Base-by-base conservation (phyloP, 2,113 vertebrate genomes). In the Pteronura brasiliensis region DNA sequence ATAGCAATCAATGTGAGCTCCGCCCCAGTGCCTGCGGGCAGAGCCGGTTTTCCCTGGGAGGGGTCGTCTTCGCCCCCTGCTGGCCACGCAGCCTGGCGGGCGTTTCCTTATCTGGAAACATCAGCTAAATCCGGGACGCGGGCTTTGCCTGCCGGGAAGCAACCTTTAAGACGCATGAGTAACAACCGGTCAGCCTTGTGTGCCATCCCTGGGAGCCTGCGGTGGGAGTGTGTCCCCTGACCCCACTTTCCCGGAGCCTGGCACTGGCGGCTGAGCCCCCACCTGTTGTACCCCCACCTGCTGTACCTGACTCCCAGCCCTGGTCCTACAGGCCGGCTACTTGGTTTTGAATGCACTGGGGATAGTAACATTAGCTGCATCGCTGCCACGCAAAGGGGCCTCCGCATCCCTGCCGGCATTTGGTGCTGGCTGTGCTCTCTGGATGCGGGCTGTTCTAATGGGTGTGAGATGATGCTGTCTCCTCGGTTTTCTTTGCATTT, bases 101-200 rank as follows among this genome's bases (percentile, higher is more conserved):
- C 10, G 11, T n/a, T 18, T 29, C 49, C 25, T 0, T 15, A 4
- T 9, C 7, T 2, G 4, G 34, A 34, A 34, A 4, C 31, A 7
- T 27, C 27, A 1, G 23, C 7, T 3, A 4, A 4, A 18, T 25
- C 44, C 5, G 0, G 1, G 34, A 14, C 61, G 4, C 1, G 0
- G 12, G 1, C 3, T 79, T n/a, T 20, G 29, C 36, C 36, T 31
- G 8, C 25, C 88, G 39, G 72, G 27, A 72, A 72, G 25, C 29
- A 13, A 11, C 27, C 13, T 12, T 25, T 11, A 27, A 47, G 15
- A n/a, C 31, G 0, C 5, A 9, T 6, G 36, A 10, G 17, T 29
- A 72, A 21, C 12, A 1, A 8, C 10, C 8, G 11, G 25, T 13
- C 6, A 3, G 17, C 36, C 39, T 15, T 20, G 29, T 0, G 8